A percentile compares a stretch with the other conserved stretches of the same genome.
These are phyloP conservation scores for Amazona guildingii DNA, from an alignment of 2,113 vertebrate genomes.

Conservation along the genomic window DNA sequence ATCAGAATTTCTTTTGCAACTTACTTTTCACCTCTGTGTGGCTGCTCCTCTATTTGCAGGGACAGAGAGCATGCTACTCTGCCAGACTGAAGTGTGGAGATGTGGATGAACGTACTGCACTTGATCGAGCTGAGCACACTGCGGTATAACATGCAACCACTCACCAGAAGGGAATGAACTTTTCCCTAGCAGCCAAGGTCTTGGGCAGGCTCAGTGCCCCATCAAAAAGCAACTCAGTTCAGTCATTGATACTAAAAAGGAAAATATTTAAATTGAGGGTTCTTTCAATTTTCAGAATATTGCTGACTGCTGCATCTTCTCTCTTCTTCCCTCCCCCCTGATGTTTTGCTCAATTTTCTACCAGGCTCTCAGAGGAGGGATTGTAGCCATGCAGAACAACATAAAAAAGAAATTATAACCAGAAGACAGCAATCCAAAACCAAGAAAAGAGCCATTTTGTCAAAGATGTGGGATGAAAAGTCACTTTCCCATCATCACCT, in stretches of 20 bases:
- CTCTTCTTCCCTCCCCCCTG: rapidly evolving
- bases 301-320: rapidly evolving
- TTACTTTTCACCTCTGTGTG: neutral
- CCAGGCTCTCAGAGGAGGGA: neutral
- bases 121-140: neutral
- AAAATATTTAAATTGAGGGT: neutral
- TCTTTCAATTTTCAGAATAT: neutral
- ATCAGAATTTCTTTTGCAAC: neutral
- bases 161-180: neutral
- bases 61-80: neutral
- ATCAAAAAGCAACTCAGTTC: neutral
- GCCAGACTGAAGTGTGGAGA: neutral
- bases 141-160: rapidly evolving
- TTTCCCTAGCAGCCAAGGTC: neutral
- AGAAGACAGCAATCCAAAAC: neutral
- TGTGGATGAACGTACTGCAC: neutral
- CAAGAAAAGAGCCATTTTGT: neutral
- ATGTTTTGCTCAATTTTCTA: neutral
- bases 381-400: neutral
- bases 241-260: neutral
- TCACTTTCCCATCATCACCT: neutral
- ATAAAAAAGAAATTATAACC: neutral
- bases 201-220: neutral
- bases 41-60: neutral
- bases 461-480: rapidly evolving